Evolutionary conservation across 2,797 vertebrate species (phyloP).

Genomic region (Cuculus canorus): DNA sequence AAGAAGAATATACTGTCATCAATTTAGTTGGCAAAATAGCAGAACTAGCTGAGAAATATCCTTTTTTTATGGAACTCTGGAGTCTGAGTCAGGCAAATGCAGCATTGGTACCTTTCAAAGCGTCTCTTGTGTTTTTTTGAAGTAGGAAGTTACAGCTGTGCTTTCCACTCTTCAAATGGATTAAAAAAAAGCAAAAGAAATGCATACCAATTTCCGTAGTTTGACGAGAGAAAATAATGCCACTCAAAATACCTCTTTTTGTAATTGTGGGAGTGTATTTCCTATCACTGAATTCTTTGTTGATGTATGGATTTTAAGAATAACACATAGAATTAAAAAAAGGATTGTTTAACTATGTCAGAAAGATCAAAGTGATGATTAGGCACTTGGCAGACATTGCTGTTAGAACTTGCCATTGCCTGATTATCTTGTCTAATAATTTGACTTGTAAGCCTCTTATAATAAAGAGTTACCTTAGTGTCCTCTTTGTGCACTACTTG

Average conservation of each 20-base stretch:
- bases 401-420: background rate
- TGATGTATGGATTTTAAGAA: background rate
- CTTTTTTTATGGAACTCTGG: conserved; percentile 72
- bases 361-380: background rate
- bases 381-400: background rate
- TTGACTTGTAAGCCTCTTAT: background rate
- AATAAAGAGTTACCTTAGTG: background rate
- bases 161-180: background rate
- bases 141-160: background rate
- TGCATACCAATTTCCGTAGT: background rate
- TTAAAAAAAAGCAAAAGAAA: background rate
- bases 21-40: conserved; percentile 93
- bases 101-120: background rate
- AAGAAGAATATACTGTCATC: conserved; percentile 88
- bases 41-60: conserved; percentile 98
- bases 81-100: background rate
- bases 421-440: background rate
- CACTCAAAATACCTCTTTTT: background rate
- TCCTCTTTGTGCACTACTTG: background rate
- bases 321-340: background rate
- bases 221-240: background rate
- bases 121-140: background rate
- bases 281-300: background rate
- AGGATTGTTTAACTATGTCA: background rate
- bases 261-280: background rate